Evolutionary conservation across 2,888 invertebrate genomes (phyloP).

Genomic region (Ornithoptera priamus): DNA sequence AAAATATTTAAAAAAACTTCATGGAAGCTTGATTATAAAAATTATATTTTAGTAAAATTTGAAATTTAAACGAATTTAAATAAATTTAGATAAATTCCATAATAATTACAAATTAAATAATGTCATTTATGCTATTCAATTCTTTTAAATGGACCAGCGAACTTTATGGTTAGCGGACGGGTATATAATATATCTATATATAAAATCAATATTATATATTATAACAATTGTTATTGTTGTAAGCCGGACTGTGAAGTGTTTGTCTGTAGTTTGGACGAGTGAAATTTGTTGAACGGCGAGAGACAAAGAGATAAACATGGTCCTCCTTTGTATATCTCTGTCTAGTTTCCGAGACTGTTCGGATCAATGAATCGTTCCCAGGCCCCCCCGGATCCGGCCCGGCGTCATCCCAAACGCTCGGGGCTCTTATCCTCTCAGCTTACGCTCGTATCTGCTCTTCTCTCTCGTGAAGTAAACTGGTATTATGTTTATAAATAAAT

Average conservation of each 20-base stretch:
- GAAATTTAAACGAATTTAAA: not conserved
- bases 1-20: constrained; percentile 2
- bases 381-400: constrained; percentile 50
- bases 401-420: constrained; percentile 52
- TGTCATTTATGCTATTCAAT: no score
- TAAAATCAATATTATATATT: not conserved
- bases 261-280: not conserved
- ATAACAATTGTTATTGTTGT: not conserved
- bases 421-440: constrained; percentile 47
- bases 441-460: constrained; percentile 38
- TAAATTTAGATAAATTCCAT: not conserved
- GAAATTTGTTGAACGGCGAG: constrained; percentile 40
- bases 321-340: constrained; percentile 58
- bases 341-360: constrained; percentile 69
- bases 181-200: no score
- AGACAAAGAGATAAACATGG: constrained; percentile 39
- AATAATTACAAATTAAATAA: not conserved
- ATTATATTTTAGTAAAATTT: not conserved
- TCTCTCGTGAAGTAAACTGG: not conserved
- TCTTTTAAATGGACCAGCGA: no score
- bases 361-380: constrained; percentile 78
- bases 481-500: not conserved
- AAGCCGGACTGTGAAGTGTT: not conserved
- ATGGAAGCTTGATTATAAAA: not conserved
- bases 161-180: no score